Evolutionary conservation across 2,888 invertebrate species (phyloP), one percentile per base, ranked within the genome.

Genomic region (Temnothorax rugatulus): DNA sequence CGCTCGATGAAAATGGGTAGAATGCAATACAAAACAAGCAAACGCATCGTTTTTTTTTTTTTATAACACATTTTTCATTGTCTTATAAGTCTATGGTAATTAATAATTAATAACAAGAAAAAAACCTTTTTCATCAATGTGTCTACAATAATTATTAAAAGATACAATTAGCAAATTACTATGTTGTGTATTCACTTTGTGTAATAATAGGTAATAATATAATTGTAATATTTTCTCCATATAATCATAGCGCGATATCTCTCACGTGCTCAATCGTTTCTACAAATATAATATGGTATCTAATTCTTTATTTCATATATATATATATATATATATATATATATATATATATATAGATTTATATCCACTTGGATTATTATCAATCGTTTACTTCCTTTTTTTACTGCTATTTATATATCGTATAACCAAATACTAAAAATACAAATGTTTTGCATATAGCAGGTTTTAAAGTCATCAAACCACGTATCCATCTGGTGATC

Each of bases 111-210:
- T 93, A 94, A 94, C 93, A 94, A 94, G 94, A 93, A 93, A 93
- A 93, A 94, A 93, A 92, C 91, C 92, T 92, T 92, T 90, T 92
- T 93, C 93, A 92, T 94, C 93, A 93, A 93, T 93, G 92, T 94
- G 93, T 94, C 94, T 94, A 94, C 93, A 94, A 93, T 94, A 94
- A 94, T 94, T 94, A 94, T 94, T 94, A 94, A 94, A 94, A 94
- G 94, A 94, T 94, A 94, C 94, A 94, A 94, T 94, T 94, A 94
- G 94, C 94, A 94, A 94, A 94, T 94, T 93, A 94, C 94, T 94
- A 94, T 94, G 91, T 94, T 93, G 94, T 94, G 93, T 94, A 94
- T 94, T 94, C 93, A 94, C 93, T 94, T 94, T 93, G 94, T 94
- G 93, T 94, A 94, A 93, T 94, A 94, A 94, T 94, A 93, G 92